Base-by-base conservation (phyloP, 2,113 vertebrate species). In the Gallinago undulata region DNA sequence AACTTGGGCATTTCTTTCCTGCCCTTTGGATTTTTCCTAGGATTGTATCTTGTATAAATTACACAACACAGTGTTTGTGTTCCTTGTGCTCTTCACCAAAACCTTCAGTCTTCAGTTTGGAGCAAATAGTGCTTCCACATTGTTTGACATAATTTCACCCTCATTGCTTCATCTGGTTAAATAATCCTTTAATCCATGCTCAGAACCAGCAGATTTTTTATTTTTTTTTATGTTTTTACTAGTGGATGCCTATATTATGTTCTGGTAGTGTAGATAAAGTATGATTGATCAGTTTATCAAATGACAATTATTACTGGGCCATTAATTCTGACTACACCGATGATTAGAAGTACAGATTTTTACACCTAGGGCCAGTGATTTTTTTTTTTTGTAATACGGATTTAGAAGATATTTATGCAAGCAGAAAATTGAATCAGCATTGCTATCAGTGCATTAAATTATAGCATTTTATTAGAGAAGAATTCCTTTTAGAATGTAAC, bases 381-480 rank as follows among this genome's bases (percentile, higher is more conserved):
- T 79, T 97, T 76, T 74, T 85, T 90, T 89, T 50, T 81, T 91
- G 85, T 91, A 94, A 91, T 97, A 95, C 90, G 53, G 84, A 91
- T 95, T 97, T 96, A 97, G 91, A 79, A 94, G 89, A 94, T 96
- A 96, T 94, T 97, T 97, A 96, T 93, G 94, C 87, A 96, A 94
- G 96, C 93, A 97, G 95, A 98, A 98, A 98, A 98, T 96, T 95
- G 92, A 97, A 98, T 98, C 94, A 94, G 59, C 75, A 82, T 91
- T 62, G 39, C 87, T 68, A 97, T 95, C 90, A 74, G 53, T 91
- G 82, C 87, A 97, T 97, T 97, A 97, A 96, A 96, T 97, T 69
- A 91, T 63, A 7, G 18, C 53, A 88, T 95, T 97, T 97, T 93
- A 94, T 84, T 93, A 82, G 28, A 94, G 76, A 87, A 96, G 66